Evolutionary conservation across 2,113 vertebrate genomes (phyloP), one percentile per base, ranked within the genome.

Genomic region (Octodon degus): DNA sequence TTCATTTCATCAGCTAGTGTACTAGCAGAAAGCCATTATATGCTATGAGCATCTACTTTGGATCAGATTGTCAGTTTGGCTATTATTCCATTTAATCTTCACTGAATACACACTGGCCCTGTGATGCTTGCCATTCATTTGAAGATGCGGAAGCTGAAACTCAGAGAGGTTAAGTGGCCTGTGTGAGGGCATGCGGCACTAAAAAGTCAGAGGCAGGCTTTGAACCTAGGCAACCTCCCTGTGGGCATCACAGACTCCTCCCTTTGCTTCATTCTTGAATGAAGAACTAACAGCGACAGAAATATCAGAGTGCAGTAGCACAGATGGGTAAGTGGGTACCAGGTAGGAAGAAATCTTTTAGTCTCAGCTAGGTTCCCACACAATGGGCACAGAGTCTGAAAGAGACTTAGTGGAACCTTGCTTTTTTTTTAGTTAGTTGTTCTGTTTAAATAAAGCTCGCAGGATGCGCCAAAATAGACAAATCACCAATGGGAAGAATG

Each of bases 381-480:
- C 55, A 90, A 74, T 72, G 43, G 79, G 60, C 9, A 16, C 20
- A 60, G 43, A 17, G 76, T 34, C 67, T 37, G 8, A 27, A 67
- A 89, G 47, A 88, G 30, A 76, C 58, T 72, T 84, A 40, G 63
- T 20, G 34, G 72, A 92, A 91, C 43, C 90, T 74, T 88, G 63
- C 47, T 95, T 60, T 82, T 96, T 96, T 95, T 90, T 60, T 67
- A 50, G 43, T 86, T 70, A 58, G 82, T 83, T 80, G 60, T 72
- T 67, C 83, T 84, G 63, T 77, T 95, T 63, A 93, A 94, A 93
- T 55, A 96, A 96, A 91, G 88, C 79, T 90, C n/a, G 0, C 0
- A 43, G 30, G 53, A 80, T 0, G 17, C 88, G 77, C 47, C 94
- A 94, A 95, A 91, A 83, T 20, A 95, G 79, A 90, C 91, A 96